Evolutionary conservation across 1,140 invertebrate genomes (phyloP).

Genomic region (Meloidogyne floridensis): DNA sequence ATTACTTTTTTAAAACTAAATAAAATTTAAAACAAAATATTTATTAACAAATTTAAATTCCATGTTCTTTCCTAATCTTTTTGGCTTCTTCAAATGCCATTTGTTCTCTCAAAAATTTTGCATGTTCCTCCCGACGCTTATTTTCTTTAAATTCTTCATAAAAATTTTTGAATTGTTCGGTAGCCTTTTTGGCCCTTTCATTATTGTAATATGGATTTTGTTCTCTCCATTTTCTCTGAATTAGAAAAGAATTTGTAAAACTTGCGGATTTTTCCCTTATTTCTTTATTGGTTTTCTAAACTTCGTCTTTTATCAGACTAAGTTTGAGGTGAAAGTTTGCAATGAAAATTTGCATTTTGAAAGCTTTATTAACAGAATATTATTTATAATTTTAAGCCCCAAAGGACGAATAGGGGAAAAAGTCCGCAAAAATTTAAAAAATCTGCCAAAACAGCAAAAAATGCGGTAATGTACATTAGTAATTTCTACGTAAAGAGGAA

Average conservation of each 20-base stretch:
- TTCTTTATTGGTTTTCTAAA: too few species aligned
- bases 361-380: too few species aligned
- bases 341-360: too few species aligned
- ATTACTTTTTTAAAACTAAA: background rate
- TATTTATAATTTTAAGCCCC: too few species aligned
- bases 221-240: background rate
- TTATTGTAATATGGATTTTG: background rate
- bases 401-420: too few species aligned
- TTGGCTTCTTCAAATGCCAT: slow-evolving; percentile 21
- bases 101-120: slow-evolving; percentile 23
- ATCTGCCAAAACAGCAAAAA: too few species aligned
- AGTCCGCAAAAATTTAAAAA: background rate
- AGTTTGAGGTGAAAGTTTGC: too few species aligned
- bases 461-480: too few species aligned
- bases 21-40: background rate
- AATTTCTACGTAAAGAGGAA: too few species aligned
- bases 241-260: background rate
- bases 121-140: slow-evolving; percentile 21
- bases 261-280: too few species aligned
- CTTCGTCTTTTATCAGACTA: too few species aligned
- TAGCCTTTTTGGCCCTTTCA: background rate
- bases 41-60: slow-evolving; percentile 1
- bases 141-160: background rate
- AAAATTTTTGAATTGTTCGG: slow-evolving; percentile 6
- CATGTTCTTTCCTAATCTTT: slow-evolving; percentile 17